Percentiles rank a stretch among this genome's conserved stretches.
phyloP scores from a whole-genome alignment of 1,140 invertebrate genomes.

The Halyomorpha halys region DNA sequence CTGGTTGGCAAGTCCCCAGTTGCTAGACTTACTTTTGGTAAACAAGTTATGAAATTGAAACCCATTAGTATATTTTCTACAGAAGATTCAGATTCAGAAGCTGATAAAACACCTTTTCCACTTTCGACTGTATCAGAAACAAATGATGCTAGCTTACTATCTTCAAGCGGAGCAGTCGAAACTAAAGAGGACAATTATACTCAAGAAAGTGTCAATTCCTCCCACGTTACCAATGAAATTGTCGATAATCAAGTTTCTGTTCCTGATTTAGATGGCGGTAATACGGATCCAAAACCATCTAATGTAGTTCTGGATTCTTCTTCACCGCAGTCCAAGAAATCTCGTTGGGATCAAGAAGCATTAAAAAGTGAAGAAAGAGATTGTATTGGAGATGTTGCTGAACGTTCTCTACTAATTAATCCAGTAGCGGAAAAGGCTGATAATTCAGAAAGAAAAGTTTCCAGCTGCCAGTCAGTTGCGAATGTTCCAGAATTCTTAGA shows the following conservation, averaged over 20 bases:
- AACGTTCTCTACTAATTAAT: neutral
- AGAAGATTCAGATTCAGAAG: constrained; percentile 23
- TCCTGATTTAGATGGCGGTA: too few relatives aligned
- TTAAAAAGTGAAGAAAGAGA: neutral
- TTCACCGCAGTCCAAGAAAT: neutral
- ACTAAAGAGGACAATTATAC: too few relatives aligned
- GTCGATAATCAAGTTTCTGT: too few relatives aligned
- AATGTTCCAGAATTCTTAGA: neutral
- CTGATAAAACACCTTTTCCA: constrained; percentile 1
- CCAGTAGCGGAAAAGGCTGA: too few relatives aligned
- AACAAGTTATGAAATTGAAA: constrained; percentile 21
- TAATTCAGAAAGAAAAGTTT: too few relatives aligned
- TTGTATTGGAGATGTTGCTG: neutral
- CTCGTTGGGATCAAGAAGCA: constrained; percentile 7
- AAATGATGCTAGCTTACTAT: neutral
- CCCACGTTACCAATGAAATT: too few relatives aligned
- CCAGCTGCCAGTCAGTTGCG: too few relatives aligned
- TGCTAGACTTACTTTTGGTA: constrained; percentile 21
- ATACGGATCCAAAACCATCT: too few relatives aligned
- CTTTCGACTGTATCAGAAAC: neutral
- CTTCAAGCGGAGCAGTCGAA: neutral
- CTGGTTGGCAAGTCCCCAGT: constrained; percentile 6
- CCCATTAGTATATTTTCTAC: constrained; percentile 21
- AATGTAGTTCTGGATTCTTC: too few relatives aligned
- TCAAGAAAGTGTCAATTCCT: too few relatives aligned